phyloP scores from a whole-genome alignment of 2,797 vertebrate genomes.

The Sparus aurata region DNA sequence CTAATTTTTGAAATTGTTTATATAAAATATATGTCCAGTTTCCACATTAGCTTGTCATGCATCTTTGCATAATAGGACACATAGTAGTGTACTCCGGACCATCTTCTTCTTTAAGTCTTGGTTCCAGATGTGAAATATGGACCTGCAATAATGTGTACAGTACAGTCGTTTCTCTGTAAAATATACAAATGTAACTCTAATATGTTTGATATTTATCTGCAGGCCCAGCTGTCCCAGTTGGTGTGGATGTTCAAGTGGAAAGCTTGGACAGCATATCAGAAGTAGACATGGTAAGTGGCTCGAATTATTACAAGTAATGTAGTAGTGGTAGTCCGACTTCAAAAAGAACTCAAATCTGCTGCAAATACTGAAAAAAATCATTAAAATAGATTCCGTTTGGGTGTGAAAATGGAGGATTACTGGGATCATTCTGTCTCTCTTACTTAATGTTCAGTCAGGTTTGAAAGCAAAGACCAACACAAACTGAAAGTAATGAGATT shows the following conservation, averaged over 20 bases:
- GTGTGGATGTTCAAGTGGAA: conserved; percentile 96
- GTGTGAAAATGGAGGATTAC: conserved; percentile 10
- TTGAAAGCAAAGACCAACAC: conserved; percentile 16
- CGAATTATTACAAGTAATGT: background rate
- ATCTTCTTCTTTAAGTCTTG: background rate
- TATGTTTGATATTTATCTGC: conserved; percentile 35
- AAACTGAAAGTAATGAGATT: conserved; percentile 40
- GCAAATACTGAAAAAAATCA: conserved; percentile 11
- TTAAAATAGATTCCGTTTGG: background rate
- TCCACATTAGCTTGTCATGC: background rate
- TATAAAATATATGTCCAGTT: background rate
- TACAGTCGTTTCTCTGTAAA: background rate
- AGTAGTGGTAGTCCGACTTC: background rate
- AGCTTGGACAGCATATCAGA: conserved; percentile 98
- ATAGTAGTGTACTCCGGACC: background rate
- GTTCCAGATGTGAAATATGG: background rate
- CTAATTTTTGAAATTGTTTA: background rate
- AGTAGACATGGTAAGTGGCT: conserved; percentile 94
- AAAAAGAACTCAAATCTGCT: background rate
- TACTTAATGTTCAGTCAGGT: conserved; percentile 21
- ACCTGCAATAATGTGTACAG: background rate
- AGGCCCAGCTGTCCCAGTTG: conserved; percentile 97
- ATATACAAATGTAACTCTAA: background rate
- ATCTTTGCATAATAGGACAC: background rate
- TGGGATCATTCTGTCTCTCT: conserved; percentile 22